Percentiles rank a stretch among this genome's conserved stretches.
Evolutionary conservation across 2,797 vertebrate genomes (phyloP).

Genomic region (Lemur catta): DNA sequence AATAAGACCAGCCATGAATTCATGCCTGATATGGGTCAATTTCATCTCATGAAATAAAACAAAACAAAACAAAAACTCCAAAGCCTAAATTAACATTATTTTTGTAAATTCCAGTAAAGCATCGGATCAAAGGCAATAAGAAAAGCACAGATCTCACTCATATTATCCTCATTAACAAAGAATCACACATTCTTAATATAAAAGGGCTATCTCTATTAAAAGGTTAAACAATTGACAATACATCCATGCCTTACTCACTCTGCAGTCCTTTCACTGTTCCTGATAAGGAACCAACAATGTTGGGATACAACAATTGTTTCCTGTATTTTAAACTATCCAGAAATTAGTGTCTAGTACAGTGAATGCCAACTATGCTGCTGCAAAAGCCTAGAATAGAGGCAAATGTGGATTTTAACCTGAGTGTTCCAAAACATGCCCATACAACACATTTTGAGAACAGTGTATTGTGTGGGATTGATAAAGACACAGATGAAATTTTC

Average conservation of each 20-base stretch:
- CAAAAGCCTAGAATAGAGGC: not conserved
- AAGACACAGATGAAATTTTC: fast-evolving
- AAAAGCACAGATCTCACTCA: not conserved
- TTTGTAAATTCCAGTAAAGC: not conserved
- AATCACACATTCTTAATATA: not conserved
- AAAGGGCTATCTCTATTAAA: not conserved
- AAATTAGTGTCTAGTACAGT: not conserved
- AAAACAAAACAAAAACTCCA: not conserved
- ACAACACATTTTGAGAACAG: not conserved
- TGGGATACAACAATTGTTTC: not conserved
- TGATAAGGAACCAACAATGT: not conserved
- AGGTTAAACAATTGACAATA: not conserved
- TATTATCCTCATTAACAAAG: not conserved
- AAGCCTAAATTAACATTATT: not conserved
- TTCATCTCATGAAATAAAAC: not conserved
- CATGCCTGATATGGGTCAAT: not conserved
- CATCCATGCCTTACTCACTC: not conserved
- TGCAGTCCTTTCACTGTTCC: not conserved
- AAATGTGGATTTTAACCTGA: not conserved
- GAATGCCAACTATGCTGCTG: not conserved
- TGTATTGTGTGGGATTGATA: not conserved
- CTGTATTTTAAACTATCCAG: not conserved
- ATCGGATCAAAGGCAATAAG: not conserved
- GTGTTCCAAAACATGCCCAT: not conserved
- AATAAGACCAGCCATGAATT: not conserved